Evolutionary conservation across 2,113 vertebrate genomes (phyloP).

Genomic region (Nematolebias whitei): DNA sequence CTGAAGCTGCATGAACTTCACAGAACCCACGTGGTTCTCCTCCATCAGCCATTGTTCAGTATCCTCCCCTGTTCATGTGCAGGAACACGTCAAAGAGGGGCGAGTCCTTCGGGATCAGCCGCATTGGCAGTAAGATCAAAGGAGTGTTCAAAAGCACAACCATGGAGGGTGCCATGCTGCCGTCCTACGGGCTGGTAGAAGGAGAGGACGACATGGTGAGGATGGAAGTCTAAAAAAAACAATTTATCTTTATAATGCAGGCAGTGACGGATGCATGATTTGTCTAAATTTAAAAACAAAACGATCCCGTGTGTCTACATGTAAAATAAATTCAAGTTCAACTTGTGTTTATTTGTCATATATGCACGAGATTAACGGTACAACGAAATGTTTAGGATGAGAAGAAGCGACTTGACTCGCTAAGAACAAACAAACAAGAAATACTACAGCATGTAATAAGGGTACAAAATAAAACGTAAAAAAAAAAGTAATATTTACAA

Average conservation of each 20-base stretch:
- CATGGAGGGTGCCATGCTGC: slow-evolving; percentile 97
- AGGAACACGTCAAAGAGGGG: slow-evolving; percentile 93
- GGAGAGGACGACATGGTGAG: slow-evolving; percentile 94
- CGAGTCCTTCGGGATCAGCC: slow-evolving; percentile 95
- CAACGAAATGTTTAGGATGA: no score
- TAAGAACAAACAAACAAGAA: no score
- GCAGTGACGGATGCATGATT: no score
- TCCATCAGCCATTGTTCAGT: slow-evolving; percentile 12
- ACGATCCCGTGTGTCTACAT: neutral
- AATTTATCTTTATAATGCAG: no score
- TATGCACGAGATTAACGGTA: no score
- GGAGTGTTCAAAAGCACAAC: slow-evolving; percentile 97
- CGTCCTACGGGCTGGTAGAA: slow-evolving; percentile 87
- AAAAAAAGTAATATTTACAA: no score
- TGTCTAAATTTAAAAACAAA: neutral
- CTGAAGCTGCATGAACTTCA: slow-evolving; percentile 51
- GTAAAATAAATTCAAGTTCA: no score
- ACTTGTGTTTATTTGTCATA: no score
- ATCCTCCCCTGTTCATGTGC: slow-evolving; percentile 39
- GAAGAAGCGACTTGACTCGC: no score
- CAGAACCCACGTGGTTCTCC: slow-evolving; percentile 27
- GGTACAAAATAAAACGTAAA: no score
- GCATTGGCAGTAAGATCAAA: slow-evolving; percentile 96
- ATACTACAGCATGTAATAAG: no score
- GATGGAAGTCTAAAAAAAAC: neutral